phyloP scores from a whole-genome alignment of 2,888 invertebrate genomes.

The Amiota mariae region DNA sequence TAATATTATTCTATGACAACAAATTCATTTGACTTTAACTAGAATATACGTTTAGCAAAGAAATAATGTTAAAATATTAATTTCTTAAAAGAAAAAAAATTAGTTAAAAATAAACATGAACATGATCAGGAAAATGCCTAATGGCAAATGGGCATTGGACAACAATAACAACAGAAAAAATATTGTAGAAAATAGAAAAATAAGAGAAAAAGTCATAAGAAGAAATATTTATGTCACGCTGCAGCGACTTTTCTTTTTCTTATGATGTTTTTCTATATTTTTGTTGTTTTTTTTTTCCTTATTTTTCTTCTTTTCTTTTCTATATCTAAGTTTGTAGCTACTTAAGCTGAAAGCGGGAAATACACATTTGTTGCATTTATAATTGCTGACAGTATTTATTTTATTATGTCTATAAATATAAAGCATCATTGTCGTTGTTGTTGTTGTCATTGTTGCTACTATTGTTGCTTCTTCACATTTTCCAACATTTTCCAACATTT shows the following conservation, averaged over 20 bases:
- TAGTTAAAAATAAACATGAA: not conserved
- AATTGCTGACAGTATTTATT: conserved; percentile 66
- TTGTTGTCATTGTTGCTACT: conserved; percentile 17
- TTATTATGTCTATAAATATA: conserved; percentile 69
- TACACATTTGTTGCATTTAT: conserved; percentile 59
- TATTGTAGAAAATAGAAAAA: conserved; percentile 24
- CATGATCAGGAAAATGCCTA: too few species aligned
- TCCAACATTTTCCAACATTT: not conserved
- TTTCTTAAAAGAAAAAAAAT: not conserved
- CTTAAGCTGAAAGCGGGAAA: conserved; percentile 51
- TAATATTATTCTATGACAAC: too few species aligned
- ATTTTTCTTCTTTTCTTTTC: conserved; percentile 18
- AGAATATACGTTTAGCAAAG: too few species aligned
- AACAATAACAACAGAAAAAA: conserved; percentile 34
- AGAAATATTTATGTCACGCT: conserved; percentile 67
- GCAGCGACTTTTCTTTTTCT: conserved; percentile 47
- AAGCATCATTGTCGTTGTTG: conserved; percentile 56
- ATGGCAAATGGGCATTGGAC: not conserved
- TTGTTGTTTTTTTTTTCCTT: conserved; percentile 36
- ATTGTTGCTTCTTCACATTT: not conserved
- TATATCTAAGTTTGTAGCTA: conserved; percentile 9
- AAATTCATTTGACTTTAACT: too few species aligned
- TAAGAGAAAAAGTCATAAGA: conserved; percentile 36
- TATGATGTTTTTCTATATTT: conserved; percentile 19
- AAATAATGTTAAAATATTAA: not conserved